Evolutionary conservation across 2,113 vertebrate species (phyloP).

Genomic region (Struthidea cinerea): DNA sequence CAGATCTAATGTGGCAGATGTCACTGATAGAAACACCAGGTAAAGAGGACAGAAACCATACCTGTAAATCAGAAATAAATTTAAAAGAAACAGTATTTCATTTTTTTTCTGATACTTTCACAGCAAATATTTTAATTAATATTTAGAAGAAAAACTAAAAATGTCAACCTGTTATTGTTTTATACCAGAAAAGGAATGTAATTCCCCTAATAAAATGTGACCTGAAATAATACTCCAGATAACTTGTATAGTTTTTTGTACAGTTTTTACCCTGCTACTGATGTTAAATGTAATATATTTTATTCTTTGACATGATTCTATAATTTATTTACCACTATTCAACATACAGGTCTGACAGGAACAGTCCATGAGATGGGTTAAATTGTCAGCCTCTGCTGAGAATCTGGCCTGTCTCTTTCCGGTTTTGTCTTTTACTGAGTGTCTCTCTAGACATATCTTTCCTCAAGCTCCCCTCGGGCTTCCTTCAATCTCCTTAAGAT

Average conservation of each 20-base stretch:
- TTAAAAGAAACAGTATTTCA: rapidly evolving
- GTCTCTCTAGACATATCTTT: neutral
- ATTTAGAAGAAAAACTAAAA: neutral
- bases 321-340: neutral
- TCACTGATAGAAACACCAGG: neutral
- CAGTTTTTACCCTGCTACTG: neutral
- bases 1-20: neutral
- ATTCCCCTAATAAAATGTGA: neutral
- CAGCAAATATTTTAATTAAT: neutral
- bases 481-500: neutral
- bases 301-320: neutral
- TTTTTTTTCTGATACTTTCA: neutral
- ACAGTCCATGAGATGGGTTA: neutral
- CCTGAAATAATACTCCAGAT: neutral
- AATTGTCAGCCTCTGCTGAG: neutral
- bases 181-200: neutral
- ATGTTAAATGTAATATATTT: neutral
- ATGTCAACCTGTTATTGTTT: neutral
- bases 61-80: neutral
- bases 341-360: neutral
- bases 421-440: neutral
- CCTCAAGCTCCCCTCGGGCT: neutral
- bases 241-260: neutral
- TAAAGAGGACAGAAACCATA: neutral
- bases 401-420: neutral